Evolutionary conservation across 1,140 invertebrate genomes (phyloP).

Genomic region (Brachionus plicatilis): DNA sequence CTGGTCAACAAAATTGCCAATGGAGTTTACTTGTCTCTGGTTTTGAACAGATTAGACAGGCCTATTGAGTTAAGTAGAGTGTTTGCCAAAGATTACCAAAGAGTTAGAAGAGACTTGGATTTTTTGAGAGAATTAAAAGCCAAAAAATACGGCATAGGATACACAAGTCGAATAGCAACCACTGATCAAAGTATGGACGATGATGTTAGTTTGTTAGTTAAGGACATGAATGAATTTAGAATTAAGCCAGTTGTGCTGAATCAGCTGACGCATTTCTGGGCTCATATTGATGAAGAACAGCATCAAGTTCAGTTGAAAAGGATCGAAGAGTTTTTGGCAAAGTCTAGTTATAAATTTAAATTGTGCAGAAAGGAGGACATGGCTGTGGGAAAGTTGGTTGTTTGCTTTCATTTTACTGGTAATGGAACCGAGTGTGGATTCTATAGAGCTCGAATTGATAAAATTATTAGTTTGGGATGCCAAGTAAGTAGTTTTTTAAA

Average conservation of each 20-base stretch:
- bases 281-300: neutral
- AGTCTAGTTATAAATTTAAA: neutral
- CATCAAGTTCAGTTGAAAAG: neutral
- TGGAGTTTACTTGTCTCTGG: constrained; percentile 5
- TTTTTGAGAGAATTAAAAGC: neutral
- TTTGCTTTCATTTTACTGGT: constrained; percentile 25
- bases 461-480: neutral
- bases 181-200: neutral
- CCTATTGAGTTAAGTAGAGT: neutral
- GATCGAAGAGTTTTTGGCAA: neutral
- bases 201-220: neutral
- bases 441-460: constrained; percentile 5
- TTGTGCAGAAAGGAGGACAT: neutral
- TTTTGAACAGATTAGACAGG: neutral
- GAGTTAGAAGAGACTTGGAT: constrained; percentile 9
- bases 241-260: constrained; percentile 10
- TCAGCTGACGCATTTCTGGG: constrained; percentile 31
- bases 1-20: constrained; percentile 1
- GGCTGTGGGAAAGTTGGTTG: neutral
- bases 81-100: neutral
- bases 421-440: neutral
- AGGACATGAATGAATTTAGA: neutral
- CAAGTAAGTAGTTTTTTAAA: neutral
- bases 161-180: neutral
- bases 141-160: neutral